Evolutionary conservation across 2,797 vertebrate species (phyloP).

Genomic region (Bradypodion ventrale): DNA sequence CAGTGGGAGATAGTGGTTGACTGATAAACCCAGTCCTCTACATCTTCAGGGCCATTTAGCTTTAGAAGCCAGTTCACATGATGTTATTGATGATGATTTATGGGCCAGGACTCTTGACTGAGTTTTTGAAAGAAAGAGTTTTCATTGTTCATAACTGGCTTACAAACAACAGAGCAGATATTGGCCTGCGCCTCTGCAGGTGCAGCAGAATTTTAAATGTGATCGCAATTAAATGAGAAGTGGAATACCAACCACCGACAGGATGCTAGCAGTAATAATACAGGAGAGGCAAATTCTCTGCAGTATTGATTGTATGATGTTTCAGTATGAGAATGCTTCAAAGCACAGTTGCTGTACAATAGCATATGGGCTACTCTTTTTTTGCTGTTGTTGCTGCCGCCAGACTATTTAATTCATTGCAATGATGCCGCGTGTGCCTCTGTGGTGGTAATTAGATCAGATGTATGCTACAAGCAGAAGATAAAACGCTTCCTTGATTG

Average conservation of each 20-base stretch:
- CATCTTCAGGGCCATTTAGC: slow-evolving; percentile 59
- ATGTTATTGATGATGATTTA: slow-evolving; percentile 72
- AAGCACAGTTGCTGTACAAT: slow-evolving; percentile 48
- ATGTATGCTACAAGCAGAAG: slow-evolving; percentile 42
- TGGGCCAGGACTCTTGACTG: slow-evolving; percentile 60
- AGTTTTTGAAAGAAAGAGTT: slow-evolving; percentile 57
- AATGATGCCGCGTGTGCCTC: background rate
- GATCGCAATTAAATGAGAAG: slow-evolving; percentile 68
- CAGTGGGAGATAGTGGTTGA: too few relatives aligned
- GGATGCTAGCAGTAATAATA: slow-evolving; percentile 64
- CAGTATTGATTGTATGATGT: slow-evolving; percentile 56
- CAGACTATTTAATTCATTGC: slow-evolving; percentile 25
- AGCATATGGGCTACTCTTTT: slow-evolving; percentile 11
- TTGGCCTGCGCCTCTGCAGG: slow-evolving; percentile 46
- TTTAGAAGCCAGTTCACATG: slow-evolving; percentile 53
- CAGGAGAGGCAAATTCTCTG: slow-evolving; percentile 31
- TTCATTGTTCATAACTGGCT: slow-evolving; percentile 69
- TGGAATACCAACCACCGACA: slow-evolving; percentile 64
- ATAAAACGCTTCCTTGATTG: slow-evolving; percentile 35
- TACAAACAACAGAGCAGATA: slow-evolving; percentile 38
- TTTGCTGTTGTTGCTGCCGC: background rate
- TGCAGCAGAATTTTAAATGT: slow-evolving; percentile 71
- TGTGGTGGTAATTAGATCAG: slow-evolving; percentile 48
- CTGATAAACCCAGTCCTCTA: too few relatives aligned
- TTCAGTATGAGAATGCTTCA: slow-evolving; percentile 50